Base-by-base conservation (phyloP, 2,113 vertebrate species). In the Daubentonia madagascariensis region DNA sequence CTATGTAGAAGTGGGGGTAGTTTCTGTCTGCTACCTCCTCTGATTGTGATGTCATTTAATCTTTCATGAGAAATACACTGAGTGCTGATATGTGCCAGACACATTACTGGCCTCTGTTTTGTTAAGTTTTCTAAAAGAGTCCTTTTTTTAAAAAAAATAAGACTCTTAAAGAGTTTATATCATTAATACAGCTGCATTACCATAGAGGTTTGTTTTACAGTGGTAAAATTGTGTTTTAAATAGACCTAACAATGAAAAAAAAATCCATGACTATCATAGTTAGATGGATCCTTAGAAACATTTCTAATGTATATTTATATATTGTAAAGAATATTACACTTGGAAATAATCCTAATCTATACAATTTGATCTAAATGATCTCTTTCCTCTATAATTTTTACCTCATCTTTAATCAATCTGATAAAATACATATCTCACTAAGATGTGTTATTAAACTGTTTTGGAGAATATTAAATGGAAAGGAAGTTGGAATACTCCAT, bases 261-360 rank as follows among this genome's bases (percentile, higher is more conserved):
- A 70, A 70, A 78, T 23, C 25, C 87, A 16, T 95, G 52, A 48
- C 63, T 85, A 8, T 40, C n/a, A 70, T 67, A 78, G n/a, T 50
- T 91, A 78, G 57, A 22, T 78, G 22, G 35, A 30, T 94, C 32
- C 89, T 89, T 86, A 76, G 59, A 89, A 96, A n/a, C 78, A 92
- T 80, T 97, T 61, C 52, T n/a, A 78, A 48, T 93, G 3, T 93
- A 6, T 67, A 25, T 72, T 16, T 68, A 43, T 50, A 37, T 85
- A 54, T n/a, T 87, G 1, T 85, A 72, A 89, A 67, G 65, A 95
- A 65, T 45, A 81, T 32, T 72, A 67, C 1, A 0, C 80, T 91
- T 76, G 50, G 37, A 63, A 45, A 76, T 86, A 70, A 48, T 83
- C 43, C 54, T 92, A 48, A 85, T 78, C 14, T 61, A 35, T 75